Conservation (phyloP, 2,888 invertebrate species). For the Cerceris ruficornis region DNA sequence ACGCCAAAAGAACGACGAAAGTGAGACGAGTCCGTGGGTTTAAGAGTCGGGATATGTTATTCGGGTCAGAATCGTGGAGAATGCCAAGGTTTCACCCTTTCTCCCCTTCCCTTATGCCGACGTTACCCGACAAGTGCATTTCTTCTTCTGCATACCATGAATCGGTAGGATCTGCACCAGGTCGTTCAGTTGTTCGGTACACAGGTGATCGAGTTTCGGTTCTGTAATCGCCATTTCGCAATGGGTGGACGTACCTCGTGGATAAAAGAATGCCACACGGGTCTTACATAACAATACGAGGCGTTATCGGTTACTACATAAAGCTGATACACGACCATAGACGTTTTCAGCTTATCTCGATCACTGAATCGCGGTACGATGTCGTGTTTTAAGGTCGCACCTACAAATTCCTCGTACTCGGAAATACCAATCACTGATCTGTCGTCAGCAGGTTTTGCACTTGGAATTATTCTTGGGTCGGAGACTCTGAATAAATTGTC, state of each 20-base stretch:
- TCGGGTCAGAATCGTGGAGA: slow-evolving; percentile 54
- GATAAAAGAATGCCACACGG: slow-evolving; percentile 30
- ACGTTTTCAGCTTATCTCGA: slow-evolving; percentile 12
- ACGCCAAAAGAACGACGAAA: slow-evolving; percentile 9
- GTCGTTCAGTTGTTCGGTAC: slow-evolving; percentile 18
- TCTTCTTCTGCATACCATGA: slow-evolving; percentile 21
- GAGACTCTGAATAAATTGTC: no score
- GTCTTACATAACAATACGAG: slow-evolving; percentile 36
- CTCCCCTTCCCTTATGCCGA: neutral
- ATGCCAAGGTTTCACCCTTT: slow-evolving; percentile 63
- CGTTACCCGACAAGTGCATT: slow-evolving; percentile 22
- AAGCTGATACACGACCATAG: slow-evolving; percentile 19
- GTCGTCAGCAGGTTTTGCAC: no score
- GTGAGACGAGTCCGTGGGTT: slow-evolving; percentile 13
- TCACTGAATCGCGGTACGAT: slow-evolving; percentile 6
- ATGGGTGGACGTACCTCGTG: slow-evolving; percentile 44
- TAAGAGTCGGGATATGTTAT: slow-evolving; percentile 38
- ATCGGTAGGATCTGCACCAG: slow-evolving; percentile 1
- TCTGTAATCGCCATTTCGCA: slow-evolving; percentile 60
- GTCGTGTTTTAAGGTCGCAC: neutral
- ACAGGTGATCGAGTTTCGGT: slow-evolving; percentile 63
- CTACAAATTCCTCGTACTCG: neutral
- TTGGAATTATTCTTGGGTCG: no score
- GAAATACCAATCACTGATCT: neutral
- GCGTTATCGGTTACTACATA: slow-evolving; percentile 40